Conservation (phyloP, 2,113 vertebrate species). For the Vulpes vulpes region DNA sequence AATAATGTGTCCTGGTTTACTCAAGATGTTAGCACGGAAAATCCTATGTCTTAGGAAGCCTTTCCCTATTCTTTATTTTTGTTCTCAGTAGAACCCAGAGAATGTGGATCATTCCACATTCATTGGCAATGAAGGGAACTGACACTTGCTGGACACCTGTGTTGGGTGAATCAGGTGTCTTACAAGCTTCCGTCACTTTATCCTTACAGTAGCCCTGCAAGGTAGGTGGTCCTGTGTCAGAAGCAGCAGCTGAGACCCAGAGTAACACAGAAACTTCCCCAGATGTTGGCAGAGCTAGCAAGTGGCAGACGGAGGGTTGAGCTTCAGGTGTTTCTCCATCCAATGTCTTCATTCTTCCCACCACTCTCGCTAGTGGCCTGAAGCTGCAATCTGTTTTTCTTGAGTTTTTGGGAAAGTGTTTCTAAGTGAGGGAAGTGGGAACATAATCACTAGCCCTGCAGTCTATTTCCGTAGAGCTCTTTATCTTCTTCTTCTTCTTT, state of each 20-base stretch:
- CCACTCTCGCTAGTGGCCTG: background rate
- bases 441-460: background rate
- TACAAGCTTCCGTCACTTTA: rapidly evolving
- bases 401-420: constrained; percentile 23
- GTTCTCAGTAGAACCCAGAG: background rate
- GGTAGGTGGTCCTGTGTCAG: background rate
- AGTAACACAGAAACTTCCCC: background rate
- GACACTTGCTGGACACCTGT: background rate
- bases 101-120: background rate
- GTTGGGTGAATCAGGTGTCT: background rate
- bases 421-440: background rate
- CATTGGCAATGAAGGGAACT: background rate
- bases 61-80: background rate
- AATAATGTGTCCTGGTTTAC: background rate
- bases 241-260: background rate
- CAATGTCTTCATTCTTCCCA: background rate
- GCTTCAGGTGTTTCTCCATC: background rate
- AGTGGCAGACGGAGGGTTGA: background rate
- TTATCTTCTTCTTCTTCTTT: too few species aligned
- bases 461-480: background rate
- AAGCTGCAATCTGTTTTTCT: background rate
- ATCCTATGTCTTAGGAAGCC: background rate
- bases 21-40: background rate
- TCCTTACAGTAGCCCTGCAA: background rate
- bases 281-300: background rate